Evolutionary conservation across 2,113 vertebrate species (phyloP).

Genomic region (Alaudala cheleensis): DNA sequence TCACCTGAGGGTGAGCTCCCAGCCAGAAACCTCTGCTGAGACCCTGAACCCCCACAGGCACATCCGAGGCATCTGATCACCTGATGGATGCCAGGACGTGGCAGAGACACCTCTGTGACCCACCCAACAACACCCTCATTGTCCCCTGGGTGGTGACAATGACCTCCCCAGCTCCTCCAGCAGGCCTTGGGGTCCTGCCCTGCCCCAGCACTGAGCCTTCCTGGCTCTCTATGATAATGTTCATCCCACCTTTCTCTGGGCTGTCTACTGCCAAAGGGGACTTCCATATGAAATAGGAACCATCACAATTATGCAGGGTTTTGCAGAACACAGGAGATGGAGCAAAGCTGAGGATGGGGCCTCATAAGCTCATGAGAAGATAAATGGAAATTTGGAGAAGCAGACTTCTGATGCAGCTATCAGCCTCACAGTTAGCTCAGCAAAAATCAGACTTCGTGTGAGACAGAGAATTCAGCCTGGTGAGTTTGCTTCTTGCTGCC

Average conservation of each 20-base stretch:
- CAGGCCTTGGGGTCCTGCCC: background rate
- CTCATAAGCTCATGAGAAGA: background rate
- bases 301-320: background rate
- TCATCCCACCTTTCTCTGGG: background rate
- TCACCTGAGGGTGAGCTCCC: background rate
- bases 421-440: background rate
- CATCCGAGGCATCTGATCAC: background rate
- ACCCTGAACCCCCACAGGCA: background rate
- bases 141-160: background rate
- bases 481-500: background rate
- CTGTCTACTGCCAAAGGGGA: background rate
- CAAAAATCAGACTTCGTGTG: background rate
- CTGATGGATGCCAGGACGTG: background rate
- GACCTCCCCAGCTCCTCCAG: background rate
- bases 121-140: accelerated
- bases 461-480: background rate
- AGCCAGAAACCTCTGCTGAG: background rate
- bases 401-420: background rate
- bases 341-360: background rate
- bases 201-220: background rate
- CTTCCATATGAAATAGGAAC: background rate
- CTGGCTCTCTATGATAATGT: background rate
- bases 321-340: background rate
- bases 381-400: background rate
- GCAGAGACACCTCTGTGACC: background rate